Base-by-base conservation (phyloP, 2,888 invertebrate genomes). In the Neria commutata region DNA sequence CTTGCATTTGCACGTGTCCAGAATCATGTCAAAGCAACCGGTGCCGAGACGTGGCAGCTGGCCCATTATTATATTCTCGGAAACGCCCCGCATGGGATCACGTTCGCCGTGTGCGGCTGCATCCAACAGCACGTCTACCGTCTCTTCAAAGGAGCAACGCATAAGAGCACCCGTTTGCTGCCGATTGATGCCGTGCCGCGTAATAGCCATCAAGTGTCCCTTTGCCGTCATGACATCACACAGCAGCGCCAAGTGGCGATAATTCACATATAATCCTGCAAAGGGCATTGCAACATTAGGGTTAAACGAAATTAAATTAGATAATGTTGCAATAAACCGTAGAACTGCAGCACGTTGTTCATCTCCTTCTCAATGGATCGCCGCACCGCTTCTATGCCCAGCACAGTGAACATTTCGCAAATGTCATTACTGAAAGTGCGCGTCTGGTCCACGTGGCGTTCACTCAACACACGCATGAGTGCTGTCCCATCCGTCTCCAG, bases 181-280 rank as follows among this genome's bases (percentile, higher is more conserved):
- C 66, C 92, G 87, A 83, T 98, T 98, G 78, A 98, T 98, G 72
- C 98, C 98, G 86, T 98, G 98, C 84, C 98, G 92, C 45, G 98
- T 98, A 79, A 98, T 98, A 62, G 98, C 97, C 98, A 98, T 98
- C 77, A 98, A 87, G 84, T 98, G 97, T 81, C 98, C 98, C 82
- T 98, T 98, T 14, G 95, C 95, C 1, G 98, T 98, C 98, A 98
- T 98, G 1, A 98, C 95, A 83, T 98, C 98, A 84, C 98, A 98
- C 76, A 98, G 88, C 80, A 98, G 86, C 23, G 97, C 96, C 80
- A 98, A 87, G 83, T 98, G 98, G 48, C 98, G 91, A 81, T 98
- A 98, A 86, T 98, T 98, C 76, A 98, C 98, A 85, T 98, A 98
- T 45, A 97, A 88, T 74, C 98, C 63, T 63, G 23, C 14, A 51